These are phyloP conservation scores for Troides aeacus DNA, from an alignment of 2,888 invertebrate species.

Conservation along the genomic window DNA sequence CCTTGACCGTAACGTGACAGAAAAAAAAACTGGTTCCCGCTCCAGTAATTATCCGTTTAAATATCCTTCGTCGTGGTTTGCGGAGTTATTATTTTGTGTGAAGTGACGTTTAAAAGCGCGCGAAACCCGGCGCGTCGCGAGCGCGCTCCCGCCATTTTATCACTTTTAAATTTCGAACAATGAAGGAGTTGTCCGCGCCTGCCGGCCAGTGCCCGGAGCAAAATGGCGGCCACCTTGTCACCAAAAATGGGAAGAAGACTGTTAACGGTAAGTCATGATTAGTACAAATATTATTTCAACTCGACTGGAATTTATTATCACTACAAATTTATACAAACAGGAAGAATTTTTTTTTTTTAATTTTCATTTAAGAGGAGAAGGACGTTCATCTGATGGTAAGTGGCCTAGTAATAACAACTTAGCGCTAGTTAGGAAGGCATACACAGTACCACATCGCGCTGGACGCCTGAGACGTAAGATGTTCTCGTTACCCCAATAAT, in stretches of 20 bases:
- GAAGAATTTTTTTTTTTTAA: too few relatives aligned
- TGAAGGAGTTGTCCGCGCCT: slow-evolving; percentile 68
- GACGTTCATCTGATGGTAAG: too few relatives aligned
- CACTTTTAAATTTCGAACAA: slow-evolving; percentile 38
- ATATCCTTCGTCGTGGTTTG: slow-evolving; percentile 50
- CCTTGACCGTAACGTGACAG: slow-evolving; percentile 56
- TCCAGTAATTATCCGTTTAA: slow-evolving; percentile 44
- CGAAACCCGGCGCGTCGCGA: slow-evolving; percentile 44
- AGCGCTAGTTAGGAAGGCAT: too few relatives aligned
- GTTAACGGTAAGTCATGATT: slow-evolving; percentile 55
- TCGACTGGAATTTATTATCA: too few relatives aligned
- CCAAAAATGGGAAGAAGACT: slow-evolving; percentile 61
- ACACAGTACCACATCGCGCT: too few relatives aligned
- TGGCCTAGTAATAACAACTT: too few relatives aligned
- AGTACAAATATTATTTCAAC: too few relatives aligned
- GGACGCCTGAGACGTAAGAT: too few relatives aligned
- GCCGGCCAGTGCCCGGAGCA: slow-evolving; percentile 53
- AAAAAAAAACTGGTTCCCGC: slow-evolving; percentile 49
- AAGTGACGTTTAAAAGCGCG: slow-evolving; percentile 72
- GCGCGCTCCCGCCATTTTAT: slow-evolving; percentile 25
- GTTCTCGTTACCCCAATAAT: too few relatives aligned
- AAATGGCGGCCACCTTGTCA: slow-evolving; percentile 54
- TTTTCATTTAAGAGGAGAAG: too few relatives aligned
- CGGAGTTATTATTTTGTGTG: slow-evolving; percentile 42
- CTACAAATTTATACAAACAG: too few relatives aligned